Evolutionary conservation across 1,140 invertebrate genomes (phyloP).

Genomic region (Platorchestia sp.): DNA sequence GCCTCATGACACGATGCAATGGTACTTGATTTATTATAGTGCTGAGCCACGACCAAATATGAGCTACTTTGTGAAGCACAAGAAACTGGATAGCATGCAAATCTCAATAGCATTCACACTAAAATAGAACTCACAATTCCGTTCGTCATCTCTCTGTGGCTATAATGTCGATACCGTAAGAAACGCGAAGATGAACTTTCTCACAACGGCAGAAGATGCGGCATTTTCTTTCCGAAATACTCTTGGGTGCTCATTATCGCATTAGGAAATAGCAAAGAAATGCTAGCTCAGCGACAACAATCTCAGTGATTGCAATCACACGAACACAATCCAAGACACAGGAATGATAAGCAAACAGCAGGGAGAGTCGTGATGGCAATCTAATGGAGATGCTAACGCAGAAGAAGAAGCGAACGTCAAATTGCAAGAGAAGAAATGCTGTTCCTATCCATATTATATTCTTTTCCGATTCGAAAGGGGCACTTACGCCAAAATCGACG

Average conservation of each 20-base stretch:
- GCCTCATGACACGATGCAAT: neutral
- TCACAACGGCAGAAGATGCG: neutral
- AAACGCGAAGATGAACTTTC: neutral
- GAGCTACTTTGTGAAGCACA: neutral
- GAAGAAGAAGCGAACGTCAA: neutral
- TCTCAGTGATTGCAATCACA: constrained; percentile 32
- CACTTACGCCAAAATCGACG: neutral
- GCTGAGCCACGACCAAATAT: neutral
- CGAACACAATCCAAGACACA: neutral
- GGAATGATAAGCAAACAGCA: neutral
- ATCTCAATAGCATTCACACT: neutral
- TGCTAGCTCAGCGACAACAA: neutral
- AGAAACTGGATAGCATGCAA: neutral
- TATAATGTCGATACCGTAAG: neutral
- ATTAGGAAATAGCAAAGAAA: constrained; percentile 26
- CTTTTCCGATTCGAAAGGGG: neutral
- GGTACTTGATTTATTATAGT: neutral
- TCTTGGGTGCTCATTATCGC: neutral
- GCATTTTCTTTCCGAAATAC: neutral
- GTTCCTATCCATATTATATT: neutral
- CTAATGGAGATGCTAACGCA: neutral
- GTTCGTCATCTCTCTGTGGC: neutral
- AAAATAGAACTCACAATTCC: neutral
- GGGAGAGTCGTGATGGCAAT: neutral
- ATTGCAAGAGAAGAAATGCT: neutral